Evolutionary conservation across 2,797 vertebrate genomes (phyloP), one percentile per base, ranked within the genome.

Genomic region (Podarcis lilfordi): DNA sequence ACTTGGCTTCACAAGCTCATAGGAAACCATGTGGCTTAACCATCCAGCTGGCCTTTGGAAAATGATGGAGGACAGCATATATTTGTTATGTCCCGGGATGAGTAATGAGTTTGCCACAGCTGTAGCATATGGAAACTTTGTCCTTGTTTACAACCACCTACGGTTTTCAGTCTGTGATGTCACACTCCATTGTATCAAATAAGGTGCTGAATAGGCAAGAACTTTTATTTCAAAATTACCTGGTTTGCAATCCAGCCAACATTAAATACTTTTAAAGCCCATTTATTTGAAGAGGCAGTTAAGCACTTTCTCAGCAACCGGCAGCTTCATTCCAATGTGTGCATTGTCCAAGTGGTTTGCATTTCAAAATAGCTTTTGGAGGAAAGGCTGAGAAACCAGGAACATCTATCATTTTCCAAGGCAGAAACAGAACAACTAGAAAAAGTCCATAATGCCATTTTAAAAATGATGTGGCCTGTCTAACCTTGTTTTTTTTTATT

Each of bases 301-400:
- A 77, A 40, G 45, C 43, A 69, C 45, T 78, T 83, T 69, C 17
- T 55, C 83, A 83, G 74, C 64, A 77, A 19, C 11, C 64, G 59
- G 43, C 25, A 59, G 32, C 71, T 50, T 82, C 69, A 82, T 82
- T 87, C 29, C 40, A 23, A 55, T 45, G 25, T 83, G 27, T 29
- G 72, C 17, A 69, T 88, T 27, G 69, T 37, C 2, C 32, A 78
- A 6, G 6, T 55, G 29, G 64, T 69, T 59, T 77, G 45, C 83
- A 82, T 83, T 89, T 45, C 74, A 90, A 93, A 91, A 87, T 2
- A 17, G 32, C 43, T 21, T 21, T 9, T 1, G 15, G 23, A 86
- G 43, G 4, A 37, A 61, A 90, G 87, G 74, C 0, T 0, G 0
- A 81, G 23, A n/a, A 89, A 82, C 23, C 68, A 87, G 78, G 29